Evolutionary conservation across 2,797 vertebrate genomes (phyloP).

Genomic region (Aldrovandia affinis): DNA sequence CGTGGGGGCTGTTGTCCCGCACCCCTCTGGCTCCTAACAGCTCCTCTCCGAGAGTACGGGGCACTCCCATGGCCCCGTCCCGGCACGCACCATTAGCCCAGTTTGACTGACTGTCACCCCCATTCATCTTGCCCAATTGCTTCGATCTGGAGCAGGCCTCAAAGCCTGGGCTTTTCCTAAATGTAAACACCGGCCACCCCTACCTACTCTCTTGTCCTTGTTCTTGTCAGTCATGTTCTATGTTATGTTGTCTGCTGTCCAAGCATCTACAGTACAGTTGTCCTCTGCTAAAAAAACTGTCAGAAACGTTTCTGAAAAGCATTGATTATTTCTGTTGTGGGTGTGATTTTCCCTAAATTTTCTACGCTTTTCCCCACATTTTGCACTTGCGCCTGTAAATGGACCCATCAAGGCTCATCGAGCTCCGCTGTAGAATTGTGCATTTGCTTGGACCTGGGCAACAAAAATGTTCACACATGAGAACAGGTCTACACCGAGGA

Average conservation of each 20-base stretch:
- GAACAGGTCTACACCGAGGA: background rate
- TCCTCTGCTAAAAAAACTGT: background rate
- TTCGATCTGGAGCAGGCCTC: slow-evolving; percentile 23
- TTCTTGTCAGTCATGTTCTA: background rate
- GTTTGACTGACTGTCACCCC: slow-evolving; percentile 14
- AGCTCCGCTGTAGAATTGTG: background rate
- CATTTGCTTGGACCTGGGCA: background rate
- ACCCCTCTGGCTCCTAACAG: background rate
- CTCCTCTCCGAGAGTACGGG: background rate
- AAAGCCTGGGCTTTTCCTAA: slow-evolving; percentile 23
- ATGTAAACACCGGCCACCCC: slow-evolving; percentile 28
- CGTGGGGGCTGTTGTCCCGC: no score
- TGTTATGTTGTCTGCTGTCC: background rate
- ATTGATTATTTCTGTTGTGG: background rate
- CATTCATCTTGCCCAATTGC: slow-evolving; percentile 39
- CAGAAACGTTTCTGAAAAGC: background rate
- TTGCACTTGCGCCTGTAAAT: no score
- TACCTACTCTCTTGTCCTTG: background rate
- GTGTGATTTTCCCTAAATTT: background rate
- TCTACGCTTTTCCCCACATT: background rate
- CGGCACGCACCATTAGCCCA: background rate
- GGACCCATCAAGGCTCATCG: background rate
- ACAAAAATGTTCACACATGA: background rate
- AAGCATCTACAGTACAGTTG: background rate
- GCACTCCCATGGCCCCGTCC: background rate